These are phyloP conservation scores for Onthophagus sagittarius DNA, from an alignment of 2,888 invertebrate species.

Conservation along the genomic window DNA sequence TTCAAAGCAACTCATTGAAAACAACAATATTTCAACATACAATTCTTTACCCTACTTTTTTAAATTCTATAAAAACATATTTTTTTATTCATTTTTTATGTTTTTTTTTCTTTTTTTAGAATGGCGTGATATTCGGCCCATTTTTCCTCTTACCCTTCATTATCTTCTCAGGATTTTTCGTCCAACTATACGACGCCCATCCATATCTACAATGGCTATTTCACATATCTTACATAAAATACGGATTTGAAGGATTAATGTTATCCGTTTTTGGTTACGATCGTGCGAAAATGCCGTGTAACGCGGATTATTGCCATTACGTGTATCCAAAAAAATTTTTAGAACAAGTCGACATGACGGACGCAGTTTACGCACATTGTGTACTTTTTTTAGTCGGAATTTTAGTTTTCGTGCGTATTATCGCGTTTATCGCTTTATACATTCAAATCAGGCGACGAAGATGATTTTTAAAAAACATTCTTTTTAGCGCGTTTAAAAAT, in stretches of 20 bases:
- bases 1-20: neutral
- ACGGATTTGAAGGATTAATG: conserved; percentile 80
- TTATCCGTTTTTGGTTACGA: conserved; percentile 79
- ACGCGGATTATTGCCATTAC: conserved; percentile 72
- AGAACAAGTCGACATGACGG: conserved; percentile 66
- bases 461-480: conserved; percentile 12
- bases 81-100: neutral
- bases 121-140: conserved; percentile 86
- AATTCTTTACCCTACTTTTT: neutral
- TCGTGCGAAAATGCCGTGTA: conserved; percentile 70
- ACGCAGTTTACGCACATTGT: conserved; percentile 63
- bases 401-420: conserved; percentile 59
- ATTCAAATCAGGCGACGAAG: conserved; percentile 19
- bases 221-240: conserved; percentile 83
- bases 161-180: conserved; percentile 90
- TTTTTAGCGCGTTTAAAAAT: neutral
- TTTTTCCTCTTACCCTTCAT: conserved; percentile 83
- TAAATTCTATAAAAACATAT: neutral
- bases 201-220: conserved; percentile 78
- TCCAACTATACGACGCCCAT: conserved; percentile 78
- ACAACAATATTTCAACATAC: neutral
- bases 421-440: conserved; percentile 50
- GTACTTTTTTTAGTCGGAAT: conserved; percentile 62
- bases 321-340: conserved; percentile 67
- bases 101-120: conserved; percentile 54